Evolutionary conservation across 2,888 invertebrate species (phyloP), one percentile per base, ranked within the genome.

Genomic region (Galeopsomyia nigrocyanea): DNA sequence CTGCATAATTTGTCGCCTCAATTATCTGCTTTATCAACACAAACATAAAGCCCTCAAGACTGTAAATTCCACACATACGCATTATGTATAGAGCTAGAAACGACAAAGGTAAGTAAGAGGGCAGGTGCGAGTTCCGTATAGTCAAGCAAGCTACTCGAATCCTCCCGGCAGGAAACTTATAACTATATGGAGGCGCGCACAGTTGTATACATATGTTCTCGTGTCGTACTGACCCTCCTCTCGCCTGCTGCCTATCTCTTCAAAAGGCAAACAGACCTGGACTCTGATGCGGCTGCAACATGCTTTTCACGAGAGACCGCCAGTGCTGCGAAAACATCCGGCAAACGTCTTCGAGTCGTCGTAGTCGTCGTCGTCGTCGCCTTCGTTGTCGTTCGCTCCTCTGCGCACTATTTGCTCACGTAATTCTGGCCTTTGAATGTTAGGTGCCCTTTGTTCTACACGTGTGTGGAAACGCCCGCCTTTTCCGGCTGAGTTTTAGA

Each of bases 321-420:
- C 46, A 39, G 26, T 47, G 46, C 66, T 66, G 47, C 62, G 51
- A 67, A 71, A 67, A 71, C 67, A 71, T 71, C 71, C 71, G 71
- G 62, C n/a, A 21, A 26, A 3, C 56, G 47, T 10, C 39, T 39
- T 39, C 39, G 13, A 39, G 39, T 39, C 39, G 39, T 51, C 51
- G 17, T 17, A 13, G 47, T 19, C 14, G 26, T 13, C n/a, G n/a
- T n/a, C n/a, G n/a, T n/a, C n/a, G n/a, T n/a, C n/a, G n/a, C n/a
- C n/a, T n/a, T n/a, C n/a, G n/a, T n/a, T n/a, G n/a, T n/a, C n/a
- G n/a, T n/a, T 9, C n/a, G 51, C 19, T 17, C 57, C 22, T 26
- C 5, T 5, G 26, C 26, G 26, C 26, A 26, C 31, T 67, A 62
- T 71, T 71, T 67, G 53, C 17, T 21, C 62, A 22, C 39, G 56